Conservation (phyloP, 2,797 vertebrate genomes). For the Microctenopoma steveboyesi region DNA sequence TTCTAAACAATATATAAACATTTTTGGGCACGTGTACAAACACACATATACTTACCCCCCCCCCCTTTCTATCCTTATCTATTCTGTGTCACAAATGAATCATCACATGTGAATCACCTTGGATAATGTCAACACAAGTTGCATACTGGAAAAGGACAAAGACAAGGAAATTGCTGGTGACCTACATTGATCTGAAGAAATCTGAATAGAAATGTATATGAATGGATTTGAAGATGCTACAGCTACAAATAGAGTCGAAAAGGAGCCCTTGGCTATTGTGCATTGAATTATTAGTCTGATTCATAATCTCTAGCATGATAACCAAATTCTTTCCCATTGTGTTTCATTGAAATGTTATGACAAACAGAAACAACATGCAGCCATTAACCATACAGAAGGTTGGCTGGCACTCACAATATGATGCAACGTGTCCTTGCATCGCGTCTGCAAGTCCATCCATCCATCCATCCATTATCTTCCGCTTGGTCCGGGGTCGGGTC, state of each 20-base stretch:
- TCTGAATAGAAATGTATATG: not conserved
- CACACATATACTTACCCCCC: not conserved
- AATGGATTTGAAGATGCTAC: not conserved
- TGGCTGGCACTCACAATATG: not conserved
- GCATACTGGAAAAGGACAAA: not conserved
- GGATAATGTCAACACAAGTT: not conserved
- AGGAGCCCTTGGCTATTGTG: not conserved
- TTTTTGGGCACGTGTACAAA: not conserved
- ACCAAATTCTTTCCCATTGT: not conserved
- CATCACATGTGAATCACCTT: conserved; percentile 27
- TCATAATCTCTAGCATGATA: not conserved
- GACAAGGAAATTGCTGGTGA: not conserved
- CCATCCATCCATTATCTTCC: no score
- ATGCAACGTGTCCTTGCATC: not conserved
- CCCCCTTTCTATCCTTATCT: conserved; percentile 5
- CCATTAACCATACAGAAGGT: not conserved
- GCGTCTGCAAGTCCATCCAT: not conserved
- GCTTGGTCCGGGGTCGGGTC: no score
- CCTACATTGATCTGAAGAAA: not conserved
- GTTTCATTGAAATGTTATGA: not conserved
- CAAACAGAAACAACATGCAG: not conserved
- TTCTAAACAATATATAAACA: no score
- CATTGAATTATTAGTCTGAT: not conserved
- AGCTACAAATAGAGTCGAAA: no score
- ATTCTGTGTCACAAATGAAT: conserved; percentile 15